Conservation (phyloP, 2,113 vertebrate genomes). For the Podiceps cristatus region DNA sequence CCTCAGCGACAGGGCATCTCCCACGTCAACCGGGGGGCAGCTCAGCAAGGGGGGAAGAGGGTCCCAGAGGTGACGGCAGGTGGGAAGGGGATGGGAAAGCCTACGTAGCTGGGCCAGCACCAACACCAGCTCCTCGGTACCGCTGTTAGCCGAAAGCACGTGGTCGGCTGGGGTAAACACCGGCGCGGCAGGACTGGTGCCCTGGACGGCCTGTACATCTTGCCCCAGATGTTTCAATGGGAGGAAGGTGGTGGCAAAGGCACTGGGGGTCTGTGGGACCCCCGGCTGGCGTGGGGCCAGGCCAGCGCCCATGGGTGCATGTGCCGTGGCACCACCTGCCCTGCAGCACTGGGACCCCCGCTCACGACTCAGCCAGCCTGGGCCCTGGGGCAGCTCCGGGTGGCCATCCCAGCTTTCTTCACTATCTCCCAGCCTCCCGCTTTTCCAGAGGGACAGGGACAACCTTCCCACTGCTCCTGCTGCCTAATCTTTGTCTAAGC, state of each 20-base stretch:
- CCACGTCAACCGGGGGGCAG: accelerated
- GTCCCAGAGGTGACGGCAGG: accelerated
- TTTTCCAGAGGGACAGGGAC: neutral
- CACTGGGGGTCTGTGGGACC: neutral
- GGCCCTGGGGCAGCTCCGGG: accelerated
- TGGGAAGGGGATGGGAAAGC: neutral
- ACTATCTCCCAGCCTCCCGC: neutral
- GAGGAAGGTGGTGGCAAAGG: accelerated
- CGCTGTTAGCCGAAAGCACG: neutral
- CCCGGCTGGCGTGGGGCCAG: neutral
- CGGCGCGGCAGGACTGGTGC: neutral
- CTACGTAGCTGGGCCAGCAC: neutral
- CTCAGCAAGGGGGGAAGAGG: accelerated
- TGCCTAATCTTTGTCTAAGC: neutral
- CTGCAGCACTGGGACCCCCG: accelerated
- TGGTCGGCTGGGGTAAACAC: neutral
- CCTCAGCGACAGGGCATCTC: neutral
- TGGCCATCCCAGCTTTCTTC: neutral
- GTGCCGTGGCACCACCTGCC: neutral
- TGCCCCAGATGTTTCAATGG: neutral
- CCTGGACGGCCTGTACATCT: accelerated
- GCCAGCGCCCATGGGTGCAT: accelerated
- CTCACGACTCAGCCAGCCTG: neutral
- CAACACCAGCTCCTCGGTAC: accelerated
- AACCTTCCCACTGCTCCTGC: neutral